Base-by-base conservation (phyloP, 2,888 invertebrate species). In the Noctua comes region DNA sequence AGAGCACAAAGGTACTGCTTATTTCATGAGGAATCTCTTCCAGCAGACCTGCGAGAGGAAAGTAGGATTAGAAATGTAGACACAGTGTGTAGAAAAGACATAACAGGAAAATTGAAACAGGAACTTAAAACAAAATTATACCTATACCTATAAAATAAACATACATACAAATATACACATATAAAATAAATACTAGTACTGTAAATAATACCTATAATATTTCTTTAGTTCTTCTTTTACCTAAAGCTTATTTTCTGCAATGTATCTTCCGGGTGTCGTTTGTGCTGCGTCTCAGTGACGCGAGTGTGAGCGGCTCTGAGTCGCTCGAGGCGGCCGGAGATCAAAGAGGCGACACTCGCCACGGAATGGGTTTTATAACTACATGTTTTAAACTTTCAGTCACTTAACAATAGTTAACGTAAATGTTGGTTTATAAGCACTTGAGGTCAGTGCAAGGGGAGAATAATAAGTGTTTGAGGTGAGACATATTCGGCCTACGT, bases 311-410 rank as follows among this genome's bases (percentile, higher is more conserved):
- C 36, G 27, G 21, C 62, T 27, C 36, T 10, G 43, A n/a, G 27
- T 27, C 36, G 65, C 51, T 66, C 48, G 51, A 66, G 70, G 66
- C 77, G 16, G n/a, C 11, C 16, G 8, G 51, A 69, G 59, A 80
- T 76, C 69, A 75, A 70, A 70, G 57, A 10, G 31, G 40, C 27
- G 51, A 51, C n/a, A 36, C 31, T 54, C 59, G 21, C 59, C 36
- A 40, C 6, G 59, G 11, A 65, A 70, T 82, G 66, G 27, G 65
- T 43, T 66, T 70, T 36, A 73, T 36, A 74, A 69, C 36, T 16
- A 5, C 51, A 59, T 51, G 2, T 36, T 59, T 62, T 76, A 43
- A 57, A 51, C 24, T 70, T 66, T 66, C 11, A 16, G 27, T 48
- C 57, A 43, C 43, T n/a, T 82, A 10, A 4, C 18, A 27, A 65